phyloP scores from a whole-genome alignment of 2,888 invertebrate genomes.

The Masnerella sp. region DNA sequence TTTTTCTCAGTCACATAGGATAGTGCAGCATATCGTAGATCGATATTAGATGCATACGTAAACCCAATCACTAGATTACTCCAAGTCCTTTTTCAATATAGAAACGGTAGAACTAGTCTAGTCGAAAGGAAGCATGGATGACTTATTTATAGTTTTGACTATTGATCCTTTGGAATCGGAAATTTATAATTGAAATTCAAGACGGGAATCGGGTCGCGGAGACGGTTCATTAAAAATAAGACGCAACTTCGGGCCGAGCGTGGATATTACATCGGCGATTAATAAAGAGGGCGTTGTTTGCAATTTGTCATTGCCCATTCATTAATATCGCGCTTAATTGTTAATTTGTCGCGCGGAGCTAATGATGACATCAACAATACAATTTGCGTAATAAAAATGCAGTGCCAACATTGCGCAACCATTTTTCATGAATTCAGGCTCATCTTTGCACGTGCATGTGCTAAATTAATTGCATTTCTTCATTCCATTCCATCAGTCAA shows the following conservation, averaged over 20 bases:
- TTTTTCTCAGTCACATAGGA: no score
- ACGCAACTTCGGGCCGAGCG: background rate
- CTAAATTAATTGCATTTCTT: constrained; percentile 53
- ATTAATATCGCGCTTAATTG: constrained; percentile 1
- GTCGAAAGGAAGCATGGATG: constrained; percentile 36
- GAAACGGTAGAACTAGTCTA: constrained; percentile 17
- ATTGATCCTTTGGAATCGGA: constrained; percentile 5
- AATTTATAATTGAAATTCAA: constrained; percentile 31
- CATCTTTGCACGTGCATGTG: constrained; percentile 51
- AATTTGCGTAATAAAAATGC: constrained; percentile 38
- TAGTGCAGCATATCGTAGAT: constrained; percentile 27
- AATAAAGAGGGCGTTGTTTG: background rate
- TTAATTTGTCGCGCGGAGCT: no score
- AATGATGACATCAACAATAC: constrained; percentile 6
- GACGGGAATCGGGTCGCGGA: constrained; percentile 5
- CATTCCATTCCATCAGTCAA: constrained; percentile 41
- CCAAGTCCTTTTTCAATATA: constrained; percentile 14
- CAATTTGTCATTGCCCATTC: background rate
- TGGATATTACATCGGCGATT: background rate
- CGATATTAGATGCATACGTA: constrained; percentile 15
- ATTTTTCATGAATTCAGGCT: constrained; percentile 47
- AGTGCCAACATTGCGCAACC: constrained; percentile 25
- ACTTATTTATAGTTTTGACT: constrained; percentile 18
- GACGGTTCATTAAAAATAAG: background rate
- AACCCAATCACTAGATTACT: constrained; percentile 9